Percentiles rank a stretch among this genome's conserved stretches.
These are phyloP conservation scores for Acrocephalus arundinaceus DNA, from an alignment of 2,113 vertebrate genomes.

Conservation along the genomic window DNA sequence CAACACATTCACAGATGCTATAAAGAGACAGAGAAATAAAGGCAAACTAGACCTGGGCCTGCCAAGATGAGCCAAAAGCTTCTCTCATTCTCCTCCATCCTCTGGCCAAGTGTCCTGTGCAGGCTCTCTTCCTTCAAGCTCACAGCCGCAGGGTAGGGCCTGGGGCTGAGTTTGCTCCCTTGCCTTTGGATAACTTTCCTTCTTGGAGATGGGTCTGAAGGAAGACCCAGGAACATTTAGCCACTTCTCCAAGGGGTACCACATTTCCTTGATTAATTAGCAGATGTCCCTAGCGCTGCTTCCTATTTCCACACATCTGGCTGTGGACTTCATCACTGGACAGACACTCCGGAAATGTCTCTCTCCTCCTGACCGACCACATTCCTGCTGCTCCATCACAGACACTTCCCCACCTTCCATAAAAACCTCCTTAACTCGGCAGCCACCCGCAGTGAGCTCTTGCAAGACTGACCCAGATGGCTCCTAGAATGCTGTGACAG, in stretches of 20 bases:
- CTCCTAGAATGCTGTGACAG: not conserved
- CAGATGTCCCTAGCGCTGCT: not conserved
- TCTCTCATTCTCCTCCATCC: not conserved
- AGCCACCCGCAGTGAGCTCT: rapidly evolving
- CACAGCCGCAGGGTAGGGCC: not conserved
- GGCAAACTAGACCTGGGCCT: not conserved
- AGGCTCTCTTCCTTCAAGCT: not conserved
- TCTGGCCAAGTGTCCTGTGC: not conserved
- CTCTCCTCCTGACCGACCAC: not conserved
- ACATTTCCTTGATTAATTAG: not conserved
- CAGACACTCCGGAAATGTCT: not conserved
- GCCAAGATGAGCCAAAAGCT: not conserved
- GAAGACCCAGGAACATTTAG: not conserved
- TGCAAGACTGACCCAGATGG: not conserved
- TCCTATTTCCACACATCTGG: not conserved
- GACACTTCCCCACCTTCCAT: not conserved
- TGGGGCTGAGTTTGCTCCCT: rapidly evolving
- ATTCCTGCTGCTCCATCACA: not conserved
- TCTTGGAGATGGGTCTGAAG: not conserved
- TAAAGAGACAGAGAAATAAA: not conserved
- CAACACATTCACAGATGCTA: not conserved
- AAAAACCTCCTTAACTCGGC: rapidly evolving
- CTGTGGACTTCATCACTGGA: not conserved
- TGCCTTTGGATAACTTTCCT: not conserved
- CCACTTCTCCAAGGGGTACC: not conserved